Conservation (phyloP, 1,140 invertebrate species). For the Drosophila bifasciata region DNA sequence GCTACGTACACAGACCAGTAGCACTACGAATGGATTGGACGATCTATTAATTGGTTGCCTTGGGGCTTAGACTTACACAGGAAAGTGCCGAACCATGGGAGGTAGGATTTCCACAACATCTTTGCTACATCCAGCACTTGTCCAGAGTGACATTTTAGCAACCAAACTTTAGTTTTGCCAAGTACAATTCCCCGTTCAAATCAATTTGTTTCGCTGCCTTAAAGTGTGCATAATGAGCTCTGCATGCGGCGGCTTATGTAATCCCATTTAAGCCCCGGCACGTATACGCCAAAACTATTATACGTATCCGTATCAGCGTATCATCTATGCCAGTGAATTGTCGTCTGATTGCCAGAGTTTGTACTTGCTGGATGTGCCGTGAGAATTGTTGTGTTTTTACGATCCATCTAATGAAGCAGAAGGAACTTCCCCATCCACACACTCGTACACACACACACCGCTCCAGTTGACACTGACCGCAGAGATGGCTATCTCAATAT, state of each 20-base stretch:
- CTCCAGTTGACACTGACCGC: constrained; percentile 69
- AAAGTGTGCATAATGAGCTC: constrained; percentile 4
- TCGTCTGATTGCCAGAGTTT: too few relatives aligned
- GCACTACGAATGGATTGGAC: too few relatives aligned
- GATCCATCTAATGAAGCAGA: constrained; percentile 49
- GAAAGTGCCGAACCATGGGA: too few relatives aligned
- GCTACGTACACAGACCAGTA: too few relatives aligned
- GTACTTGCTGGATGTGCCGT: constrained; percentile 17
- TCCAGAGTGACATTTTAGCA: not conserved
- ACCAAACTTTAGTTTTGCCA: not conserved
- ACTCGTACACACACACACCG: constrained; percentile 13
- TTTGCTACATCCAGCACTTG: not conserved
- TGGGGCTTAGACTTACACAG: too few relatives aligned
- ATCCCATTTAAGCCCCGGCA: not conserved
- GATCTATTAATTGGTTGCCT: too few relatives aligned
- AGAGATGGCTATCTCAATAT: constrained; percentile 77
- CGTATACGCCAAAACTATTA: constrained; percentile 41
- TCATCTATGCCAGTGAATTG: constrained; percentile 27
- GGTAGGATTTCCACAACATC: too few relatives aligned
- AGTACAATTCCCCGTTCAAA: too few relatives aligned
- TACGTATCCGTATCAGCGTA: constrained; percentile 24
- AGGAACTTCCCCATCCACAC: constrained; percentile 32
- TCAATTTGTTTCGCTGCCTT: not conserved
- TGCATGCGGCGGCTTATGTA: not conserved
- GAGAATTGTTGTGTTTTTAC: constrained; percentile 48